These are phyloP conservation scores for Champsocephalus esox DNA, from an alignment of 2,797 vertebrate species.

Conservation along the genomic window DNA sequence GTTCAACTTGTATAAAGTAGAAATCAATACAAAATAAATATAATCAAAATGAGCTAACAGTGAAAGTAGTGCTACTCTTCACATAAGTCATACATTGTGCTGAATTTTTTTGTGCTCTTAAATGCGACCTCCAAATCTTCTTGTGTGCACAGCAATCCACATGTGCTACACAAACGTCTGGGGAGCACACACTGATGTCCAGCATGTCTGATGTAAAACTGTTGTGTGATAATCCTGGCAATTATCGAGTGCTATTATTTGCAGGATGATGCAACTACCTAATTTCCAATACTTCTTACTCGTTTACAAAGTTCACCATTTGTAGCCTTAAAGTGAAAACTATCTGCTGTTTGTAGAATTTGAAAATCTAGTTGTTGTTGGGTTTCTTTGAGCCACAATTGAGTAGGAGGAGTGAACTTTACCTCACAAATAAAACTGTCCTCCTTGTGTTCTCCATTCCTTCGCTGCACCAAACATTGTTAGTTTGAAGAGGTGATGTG, in stretches of 20 bases:
- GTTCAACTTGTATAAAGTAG: conserved; percentile 28
- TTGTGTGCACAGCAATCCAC: no score
- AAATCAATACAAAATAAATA: conserved; percentile 8
- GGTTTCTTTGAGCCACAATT: conserved; percentile 42
- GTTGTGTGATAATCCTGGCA: neutral
- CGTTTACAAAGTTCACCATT: neutral
- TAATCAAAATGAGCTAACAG: conserved; percentile 5
- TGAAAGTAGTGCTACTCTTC: neutral
- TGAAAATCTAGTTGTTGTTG: conserved; percentile 4
- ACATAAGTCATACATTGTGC: neutral
- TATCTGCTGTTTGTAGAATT: neutral
- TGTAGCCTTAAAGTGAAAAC: neutral
- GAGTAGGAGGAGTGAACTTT: conserved; percentile 34
- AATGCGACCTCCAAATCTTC: no score
- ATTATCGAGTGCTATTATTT: conserved; percentile 1
- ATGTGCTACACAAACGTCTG: no score
- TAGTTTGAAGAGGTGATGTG: conserved; percentile 69
- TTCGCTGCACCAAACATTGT: conserved; percentile 60
- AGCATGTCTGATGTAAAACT: neutral
- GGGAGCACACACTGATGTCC: no score
- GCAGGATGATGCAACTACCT: neutral
- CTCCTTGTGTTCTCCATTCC: conserved; percentile 46
- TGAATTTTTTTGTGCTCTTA: no score
- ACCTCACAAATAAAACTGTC: conserved; percentile 51
- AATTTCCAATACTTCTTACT: conserved; percentile 3